Base-by-base conservation (phyloP, 2,113 vertebrate species). In the Copsychus sechellarum region DNA sequence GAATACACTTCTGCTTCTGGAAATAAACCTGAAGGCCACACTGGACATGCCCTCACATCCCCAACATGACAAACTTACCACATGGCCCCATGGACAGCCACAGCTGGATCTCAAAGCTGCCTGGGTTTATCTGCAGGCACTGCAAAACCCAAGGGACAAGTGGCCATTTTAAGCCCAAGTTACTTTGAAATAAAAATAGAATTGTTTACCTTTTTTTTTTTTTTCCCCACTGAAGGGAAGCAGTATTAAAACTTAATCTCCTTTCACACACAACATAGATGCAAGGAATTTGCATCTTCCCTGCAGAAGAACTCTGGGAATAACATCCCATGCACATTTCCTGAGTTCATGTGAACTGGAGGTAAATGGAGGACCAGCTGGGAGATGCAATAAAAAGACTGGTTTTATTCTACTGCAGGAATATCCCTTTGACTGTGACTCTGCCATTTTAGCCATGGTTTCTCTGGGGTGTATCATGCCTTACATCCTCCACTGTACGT, bases 111-210 rank as follows among this genome's bases (percentile, higher is more conserved):
- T 81, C n/a, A 38, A 84, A 58, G 23, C 33, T 81, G 40, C 8
- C 36, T 76, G 70, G 42, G 33, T 54, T 71, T 38, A 42, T 23
- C 67, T 45, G 91, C 18, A 86, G 98, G 98, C 67, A 94, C 98
- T 45, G 92, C 97, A 80, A 97, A 98, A 84, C 97, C 98, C 51
- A 97, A 98, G 33, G 97, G 97, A 98, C 97, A 96, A 93, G 60
- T 36, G 17, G 45, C 4, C 42, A 34, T 38, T 86, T 57, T 36
- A 48, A 72, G 40, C 51, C 45, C 11, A 57, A 82, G 19, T 58
- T 56, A 64, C 17, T 42, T 34, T 66, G 54, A 90, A 92, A 73
- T 43, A 90, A 76, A 88, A 93, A 51, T 12, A 86, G 33, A 45
- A n/a, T 14, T 38, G 25, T 50, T 90, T 54, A 20, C 23, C 6